A percentile compares a stretch with the other conserved stretches of the same genome.
These are phyloP conservation scores for Taphrorychus bicolor DNA, from an alignment of 2,888 invertebrate species.

Conservation along the genomic window DNA sequence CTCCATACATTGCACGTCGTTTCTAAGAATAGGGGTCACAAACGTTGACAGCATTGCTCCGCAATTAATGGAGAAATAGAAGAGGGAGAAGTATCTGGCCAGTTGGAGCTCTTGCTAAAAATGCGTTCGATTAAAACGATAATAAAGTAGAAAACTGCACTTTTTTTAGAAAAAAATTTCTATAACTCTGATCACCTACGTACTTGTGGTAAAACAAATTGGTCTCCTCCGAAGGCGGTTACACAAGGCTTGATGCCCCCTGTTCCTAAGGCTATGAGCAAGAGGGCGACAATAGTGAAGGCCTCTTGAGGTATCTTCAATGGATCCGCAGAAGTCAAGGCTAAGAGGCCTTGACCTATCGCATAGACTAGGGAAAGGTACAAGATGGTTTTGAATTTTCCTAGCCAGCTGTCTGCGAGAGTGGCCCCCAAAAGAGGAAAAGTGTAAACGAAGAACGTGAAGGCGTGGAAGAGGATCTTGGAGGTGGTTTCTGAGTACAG, in stretches of 20 bases:
- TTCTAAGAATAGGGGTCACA: conserved; percentile 85
- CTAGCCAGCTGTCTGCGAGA: conserved; percentile 90
- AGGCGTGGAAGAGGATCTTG: conserved; percentile 88
- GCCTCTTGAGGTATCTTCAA: conserved; percentile 64
- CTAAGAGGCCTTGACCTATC: conserved; percentile 79
- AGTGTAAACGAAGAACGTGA: conserved; percentile 89
- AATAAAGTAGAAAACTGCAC: background rate
- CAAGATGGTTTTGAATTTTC: conserved; percentile 89
- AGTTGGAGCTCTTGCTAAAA: conserved; percentile 73
- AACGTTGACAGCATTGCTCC: conserved; percentile 90
- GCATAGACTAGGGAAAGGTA: conserved; percentile 89
- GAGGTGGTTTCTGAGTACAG: conserved; percentile 75
- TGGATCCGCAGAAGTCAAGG: conserved; percentile 71
- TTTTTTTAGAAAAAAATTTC: too few species aligned
- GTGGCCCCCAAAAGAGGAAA: conserved; percentile 91
- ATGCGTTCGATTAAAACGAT: background rate
- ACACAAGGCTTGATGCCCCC: conserved; percentile 98
- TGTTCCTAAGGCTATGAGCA: conserved; percentile 86
- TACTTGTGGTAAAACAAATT: conserved; percentile 77
- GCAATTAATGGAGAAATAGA: conserved; percentile 93
- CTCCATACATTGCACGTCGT: conserved; percentile 79
- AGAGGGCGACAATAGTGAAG: conserved; percentile 66
- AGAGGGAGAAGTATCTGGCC: conserved; percentile 89
- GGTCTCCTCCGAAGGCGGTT: conserved; percentile 94
- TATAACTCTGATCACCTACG: background rate